Percentiles rank a stretch among this genome's conserved stretches.
phyloP scores from a whole-genome alignment of 1,140 invertebrate genomes.

The Sitophilus oryzae region DNA sequence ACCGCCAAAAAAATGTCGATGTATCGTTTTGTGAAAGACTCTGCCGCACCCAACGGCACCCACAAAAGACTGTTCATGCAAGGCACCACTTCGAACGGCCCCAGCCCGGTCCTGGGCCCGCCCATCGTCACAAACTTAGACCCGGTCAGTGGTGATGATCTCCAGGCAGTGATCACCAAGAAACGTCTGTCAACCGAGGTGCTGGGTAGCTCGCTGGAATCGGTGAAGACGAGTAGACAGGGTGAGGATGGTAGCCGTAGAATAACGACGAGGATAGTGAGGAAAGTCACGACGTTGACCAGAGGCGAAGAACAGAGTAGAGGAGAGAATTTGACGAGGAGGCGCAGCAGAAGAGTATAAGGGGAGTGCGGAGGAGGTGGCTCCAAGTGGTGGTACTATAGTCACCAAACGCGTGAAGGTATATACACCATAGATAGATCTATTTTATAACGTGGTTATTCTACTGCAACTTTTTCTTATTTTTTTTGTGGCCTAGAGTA shows the following conservation, averaged over 20 bases:
- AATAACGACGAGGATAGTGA: constrained; percentile 79
- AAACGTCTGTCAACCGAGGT: constrained; percentile 78
- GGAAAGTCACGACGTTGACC: constrained; percentile 85
- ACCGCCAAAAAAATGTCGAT: constrained; percentile 57
- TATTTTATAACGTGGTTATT: too few relatives aligned
- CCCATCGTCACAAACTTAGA: constrained; percentile 36
- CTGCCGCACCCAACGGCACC: constrained; percentile 39
- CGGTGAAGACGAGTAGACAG: constrained; percentile 70
- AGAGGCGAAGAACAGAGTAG: constrained; percentile 75
- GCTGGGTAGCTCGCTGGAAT: constrained; percentile 73
- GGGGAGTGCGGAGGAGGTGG: constrained; percentile 48
- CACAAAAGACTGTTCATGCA: constrained; percentile 67
- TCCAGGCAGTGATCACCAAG: constrained; percentile 74
- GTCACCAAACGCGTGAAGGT: constrained; percentile 57
- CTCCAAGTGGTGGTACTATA: constrained; percentile 47
- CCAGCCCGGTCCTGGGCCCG: constrained; percentile 42
- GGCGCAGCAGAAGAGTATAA: constrained; percentile 45
- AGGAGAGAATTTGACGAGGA: constrained; percentile 62
- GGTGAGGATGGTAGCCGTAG: constrained; percentile 66
- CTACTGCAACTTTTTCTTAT: too few relatives aligned
- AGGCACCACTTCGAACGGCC: constrained; percentile 56
- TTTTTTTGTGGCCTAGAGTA: too few relatives aligned
- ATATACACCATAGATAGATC: too few relatives aligned
- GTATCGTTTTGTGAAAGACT: constrained; percentile 67
- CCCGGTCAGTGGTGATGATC: constrained; percentile 33